phyloP scores from a whole-genome alignment of 2,797 vertebrate species.

The Stomatorhinus walkeri region DNA sequence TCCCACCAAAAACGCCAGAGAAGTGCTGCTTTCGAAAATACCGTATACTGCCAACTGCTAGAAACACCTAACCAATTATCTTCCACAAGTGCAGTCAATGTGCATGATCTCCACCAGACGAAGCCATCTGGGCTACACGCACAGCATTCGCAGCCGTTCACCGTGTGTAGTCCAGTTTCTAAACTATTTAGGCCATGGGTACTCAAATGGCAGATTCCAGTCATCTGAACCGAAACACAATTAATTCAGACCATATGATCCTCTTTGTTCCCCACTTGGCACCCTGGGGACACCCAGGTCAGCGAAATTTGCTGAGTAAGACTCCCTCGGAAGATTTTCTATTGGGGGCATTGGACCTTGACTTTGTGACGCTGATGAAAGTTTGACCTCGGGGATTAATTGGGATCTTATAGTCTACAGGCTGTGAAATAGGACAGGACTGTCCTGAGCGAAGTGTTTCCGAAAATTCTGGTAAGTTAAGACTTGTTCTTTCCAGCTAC shows the following conservation, averaged over 20 bases:
- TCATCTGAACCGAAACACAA: background rate
- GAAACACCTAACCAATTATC: background rate
- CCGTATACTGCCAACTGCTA: background rate
- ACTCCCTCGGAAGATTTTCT: background rate
- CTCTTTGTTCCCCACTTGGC: background rate
- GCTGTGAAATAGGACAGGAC: background rate
- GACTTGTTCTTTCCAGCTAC: background rate
- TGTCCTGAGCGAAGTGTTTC: background rate
- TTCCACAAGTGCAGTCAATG: background rate
- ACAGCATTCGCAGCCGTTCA: background rate
- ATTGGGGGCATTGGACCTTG: background rate
- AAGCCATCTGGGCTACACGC: background rate
- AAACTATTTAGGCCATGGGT: background rate
- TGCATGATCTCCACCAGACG: background rate
- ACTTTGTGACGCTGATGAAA: background rate
- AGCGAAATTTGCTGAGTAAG: background rate
- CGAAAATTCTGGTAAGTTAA: background rate
- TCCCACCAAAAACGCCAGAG: background rate
- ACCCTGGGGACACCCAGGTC: background rate
- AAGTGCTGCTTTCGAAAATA: background rate
- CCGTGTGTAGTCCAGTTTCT: background rate
- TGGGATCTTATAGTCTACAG: background rate
- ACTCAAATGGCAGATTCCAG: background rate
- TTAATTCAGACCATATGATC: background rate
- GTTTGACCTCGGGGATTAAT: background rate